Percentiles rank a stretch among this genome's conserved stretches.
These are phyloP conservation scores for Habroteleia sp. DNA, from an alignment of 2,888 invertebrate species.

Conservation along the genomic window DNA sequence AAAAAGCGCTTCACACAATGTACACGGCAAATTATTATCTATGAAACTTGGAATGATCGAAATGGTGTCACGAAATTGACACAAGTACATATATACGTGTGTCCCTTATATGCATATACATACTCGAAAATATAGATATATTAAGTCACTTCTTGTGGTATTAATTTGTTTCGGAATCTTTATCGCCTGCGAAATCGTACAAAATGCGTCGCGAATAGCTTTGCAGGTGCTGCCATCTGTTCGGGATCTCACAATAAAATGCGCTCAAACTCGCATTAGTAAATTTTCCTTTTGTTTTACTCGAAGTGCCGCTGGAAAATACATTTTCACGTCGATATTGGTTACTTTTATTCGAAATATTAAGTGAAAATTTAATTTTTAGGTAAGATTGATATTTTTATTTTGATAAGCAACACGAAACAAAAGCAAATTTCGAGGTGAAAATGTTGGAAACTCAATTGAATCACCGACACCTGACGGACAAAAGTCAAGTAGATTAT, in stretches of 20 bases:
- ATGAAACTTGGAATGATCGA: conserved; percentile 39
- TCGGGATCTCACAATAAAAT: conserved; percentile 11
- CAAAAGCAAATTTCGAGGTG: no score
- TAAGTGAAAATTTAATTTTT: no score
- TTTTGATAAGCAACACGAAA: no score
- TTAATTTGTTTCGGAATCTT: conserved; percentile 1
- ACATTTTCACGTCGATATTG: no score
- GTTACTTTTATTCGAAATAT: no score
- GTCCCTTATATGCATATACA: conserved; percentile 45
- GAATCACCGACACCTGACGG: conserved; percentile 29
- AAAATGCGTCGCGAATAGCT: conserved; percentile 34
- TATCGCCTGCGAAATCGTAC: conserved; percentile 18
- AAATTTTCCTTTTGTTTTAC: no score
- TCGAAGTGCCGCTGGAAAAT: no score
- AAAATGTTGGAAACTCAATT: conserved; percentile 23
- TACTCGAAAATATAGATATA: conserved; percentile 35
- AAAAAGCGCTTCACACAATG: conserved; percentile 36
- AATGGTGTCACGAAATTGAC: conserved; percentile 46
- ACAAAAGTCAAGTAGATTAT: conserved; percentile 15
- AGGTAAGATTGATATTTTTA: no score
- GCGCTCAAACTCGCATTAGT: conserved; percentile 7
- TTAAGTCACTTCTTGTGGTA: conserved; percentile 29
- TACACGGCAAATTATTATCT: conserved; percentile 38
- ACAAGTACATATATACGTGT: conserved; percentile 35
- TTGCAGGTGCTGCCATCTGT: conserved; percentile 25